These are phyloP conservation scores for Rotaria magnacalcarata DNA, from an alignment of 2,888 invertebrate species.

Conservation along the genomic window DNA sequence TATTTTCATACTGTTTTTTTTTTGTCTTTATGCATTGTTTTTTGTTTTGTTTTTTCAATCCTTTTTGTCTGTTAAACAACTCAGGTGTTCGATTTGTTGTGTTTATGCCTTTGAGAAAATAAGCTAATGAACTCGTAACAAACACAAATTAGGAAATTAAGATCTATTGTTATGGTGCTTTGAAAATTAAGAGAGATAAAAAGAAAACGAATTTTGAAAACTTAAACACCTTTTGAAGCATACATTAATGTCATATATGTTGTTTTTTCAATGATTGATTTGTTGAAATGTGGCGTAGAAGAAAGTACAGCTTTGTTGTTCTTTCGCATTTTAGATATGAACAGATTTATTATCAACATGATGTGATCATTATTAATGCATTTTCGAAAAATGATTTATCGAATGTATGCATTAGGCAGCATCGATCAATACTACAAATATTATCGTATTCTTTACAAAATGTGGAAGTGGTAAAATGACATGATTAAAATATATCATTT, in stretches of 20 bases:
- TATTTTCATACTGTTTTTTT: not conserved
- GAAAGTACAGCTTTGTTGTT: no score
- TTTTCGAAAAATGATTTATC: not conserved
- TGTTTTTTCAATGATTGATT: no score
- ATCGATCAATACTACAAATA: not conserved
- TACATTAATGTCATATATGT: no score
- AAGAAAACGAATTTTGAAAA: no score
- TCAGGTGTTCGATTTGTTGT: constrained; percentile 5
- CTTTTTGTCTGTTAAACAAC: not conserved
- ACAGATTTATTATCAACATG: not conserved
- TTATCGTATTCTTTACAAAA: not conserved
- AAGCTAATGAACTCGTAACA: not conserved
- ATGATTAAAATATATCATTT: not conserved
- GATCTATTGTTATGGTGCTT: no score
- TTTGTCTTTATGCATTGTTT: not conserved
- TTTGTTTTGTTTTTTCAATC: not conserved
- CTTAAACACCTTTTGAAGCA: no score
- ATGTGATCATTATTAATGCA: not conserved
- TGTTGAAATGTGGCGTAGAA: no score
- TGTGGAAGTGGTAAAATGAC: not conserved
- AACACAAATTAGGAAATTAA: not conserved
- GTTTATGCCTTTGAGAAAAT: not conserved
- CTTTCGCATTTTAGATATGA: no score
- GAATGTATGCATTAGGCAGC: not conserved
- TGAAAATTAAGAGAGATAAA: no score